Conservation (phyloP, 2,797 vertebrate species). For the Anas flavirostris region DNA sequence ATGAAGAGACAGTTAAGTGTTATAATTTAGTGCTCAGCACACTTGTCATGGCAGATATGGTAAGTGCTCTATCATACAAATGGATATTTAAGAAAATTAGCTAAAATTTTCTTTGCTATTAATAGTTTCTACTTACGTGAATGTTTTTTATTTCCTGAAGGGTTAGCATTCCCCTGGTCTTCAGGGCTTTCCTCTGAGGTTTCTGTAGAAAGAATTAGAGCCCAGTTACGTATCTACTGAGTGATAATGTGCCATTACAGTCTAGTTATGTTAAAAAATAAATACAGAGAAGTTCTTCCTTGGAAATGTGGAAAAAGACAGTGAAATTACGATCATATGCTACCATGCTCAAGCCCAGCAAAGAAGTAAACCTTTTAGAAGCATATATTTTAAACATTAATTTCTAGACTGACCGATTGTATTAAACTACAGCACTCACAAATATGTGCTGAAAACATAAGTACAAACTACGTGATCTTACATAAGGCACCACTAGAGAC, state of each 20-base stretch:
- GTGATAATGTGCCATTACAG: neutral
- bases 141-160: slow-evolving; percentile 91
- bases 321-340: neutral
- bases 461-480: neutral
- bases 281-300: neutral
- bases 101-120: neutral
- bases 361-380: neutral
- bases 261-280: neutral
- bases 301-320: neutral
- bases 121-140: slow-evolving; percentile 84
- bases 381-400: neutral
- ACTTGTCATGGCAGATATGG: neutral
- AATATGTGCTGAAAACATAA: neutral
- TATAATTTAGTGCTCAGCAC: neutral
- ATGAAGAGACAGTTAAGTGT: neutral
- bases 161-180: slow-evolving; percentile 87
- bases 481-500: neutral
- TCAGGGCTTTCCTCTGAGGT: slow-evolving; percentile 87
- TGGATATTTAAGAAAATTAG: neutral
- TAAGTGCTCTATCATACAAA: neutral
- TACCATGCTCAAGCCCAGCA: neutral
- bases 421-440: neutral
- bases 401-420: neutral
- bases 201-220: slow-evolving; percentile 77
- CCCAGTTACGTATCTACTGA: neutral